A percentile compares a stretch with the other conserved stretches of the same genome.
Conservation (phyloP, 2,888 invertebrate species). For the Heteropelma amictum region DNA sequence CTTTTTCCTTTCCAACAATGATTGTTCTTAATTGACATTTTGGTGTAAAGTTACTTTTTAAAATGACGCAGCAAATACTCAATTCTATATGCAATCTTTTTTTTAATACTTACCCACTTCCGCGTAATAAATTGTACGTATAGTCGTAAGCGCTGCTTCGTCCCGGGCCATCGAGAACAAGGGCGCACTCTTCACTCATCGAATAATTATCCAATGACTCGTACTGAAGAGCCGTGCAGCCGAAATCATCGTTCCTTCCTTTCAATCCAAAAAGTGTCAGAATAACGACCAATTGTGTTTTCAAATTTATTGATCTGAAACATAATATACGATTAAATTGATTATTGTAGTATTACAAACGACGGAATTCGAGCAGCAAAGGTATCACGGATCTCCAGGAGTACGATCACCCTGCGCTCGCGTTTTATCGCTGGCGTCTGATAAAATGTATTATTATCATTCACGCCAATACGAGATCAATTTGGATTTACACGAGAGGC, state of each 20-base stretch:
- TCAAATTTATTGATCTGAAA: constrained; percentile 67
- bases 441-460: background rate
- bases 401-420: background rate
- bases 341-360: constrained; percentile 9
- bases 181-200: constrained; percentile 85
- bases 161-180: constrained; percentile 87
- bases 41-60: background rate
- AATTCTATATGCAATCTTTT: background rate
- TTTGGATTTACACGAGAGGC: constrained; percentile 5
- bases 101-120: constrained; percentile 85
- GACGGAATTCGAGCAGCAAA: constrained; percentile 7
- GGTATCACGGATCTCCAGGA: constrained; percentile 31
- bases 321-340: constrained; percentile 30
- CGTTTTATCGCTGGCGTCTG: constrained; percentile 18
- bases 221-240: constrained; percentile 66
- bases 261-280: constrained; percentile 56
- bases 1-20: no score
- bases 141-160: constrained; percentile 91
- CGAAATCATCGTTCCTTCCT: constrained; percentile 33
- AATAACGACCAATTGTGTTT: constrained; percentile 61
- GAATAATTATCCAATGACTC: constrained; percentile 68
- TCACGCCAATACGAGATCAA: constrained; percentile 25
- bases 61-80: background rate
- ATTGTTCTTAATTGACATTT: no score
- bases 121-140: constrained; percentile 89